Percentiles rank a stretch among this genome's conserved stretches.
phyloP scores from a whole-genome alignment of 2,888 invertebrate genomes.

The Phlogophora meticulosa region DNA sequence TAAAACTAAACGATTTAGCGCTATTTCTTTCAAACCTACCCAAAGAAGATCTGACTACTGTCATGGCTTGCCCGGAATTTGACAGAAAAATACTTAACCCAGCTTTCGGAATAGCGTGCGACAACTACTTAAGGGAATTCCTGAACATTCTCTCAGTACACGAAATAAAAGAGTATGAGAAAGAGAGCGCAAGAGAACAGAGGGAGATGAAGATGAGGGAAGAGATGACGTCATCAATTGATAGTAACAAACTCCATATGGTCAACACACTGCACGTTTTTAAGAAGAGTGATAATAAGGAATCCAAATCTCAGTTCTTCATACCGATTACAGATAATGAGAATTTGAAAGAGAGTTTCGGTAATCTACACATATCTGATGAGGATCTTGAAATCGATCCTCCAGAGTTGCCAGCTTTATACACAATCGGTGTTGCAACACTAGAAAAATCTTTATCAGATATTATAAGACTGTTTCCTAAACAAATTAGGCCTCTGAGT shows the following conservation, averaged over 20 bases:
- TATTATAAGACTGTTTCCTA: constrained; percentile 85
- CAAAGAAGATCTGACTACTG: constrained; percentile 82
- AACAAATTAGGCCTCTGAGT: constrained; percentile 86
- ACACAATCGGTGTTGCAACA: constrained; percentile 74
- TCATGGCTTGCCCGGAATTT: constrained; percentile 88
- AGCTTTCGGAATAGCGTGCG: constrained; percentile 88
- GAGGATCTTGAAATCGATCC: constrained; percentile 81
- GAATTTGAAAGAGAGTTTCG: constrained; percentile 80
- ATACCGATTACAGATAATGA: constrained; percentile 84
- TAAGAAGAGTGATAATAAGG: constrained; percentile 84
- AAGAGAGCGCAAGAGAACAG: constrained; percentile 77
- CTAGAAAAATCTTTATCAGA: constrained; percentile 85
- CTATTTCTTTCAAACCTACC: constrained; percentile 79
- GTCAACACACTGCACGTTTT: constrained; percentile 85
- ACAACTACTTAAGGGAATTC: constrained; percentile 86
- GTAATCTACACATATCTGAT: constrained; percentile 83
- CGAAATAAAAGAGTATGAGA: constrained; percentile 83
- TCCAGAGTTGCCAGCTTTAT: constrained; percentile 83
- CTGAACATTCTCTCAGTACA: constrained; percentile 77
- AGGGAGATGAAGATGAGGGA: constrained; percentile 77
- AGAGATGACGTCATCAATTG: constrained; percentile 83
- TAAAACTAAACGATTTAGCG: constrained; percentile 82
- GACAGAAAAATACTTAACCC: constrained; percentile 88
- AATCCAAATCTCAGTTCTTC: constrained; percentile 89
- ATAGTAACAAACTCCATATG: constrained; percentile 86